Base-by-base conservation (phyloP, 2,113 vertebrate species). In the Rhinoptilus africanus region DNA sequence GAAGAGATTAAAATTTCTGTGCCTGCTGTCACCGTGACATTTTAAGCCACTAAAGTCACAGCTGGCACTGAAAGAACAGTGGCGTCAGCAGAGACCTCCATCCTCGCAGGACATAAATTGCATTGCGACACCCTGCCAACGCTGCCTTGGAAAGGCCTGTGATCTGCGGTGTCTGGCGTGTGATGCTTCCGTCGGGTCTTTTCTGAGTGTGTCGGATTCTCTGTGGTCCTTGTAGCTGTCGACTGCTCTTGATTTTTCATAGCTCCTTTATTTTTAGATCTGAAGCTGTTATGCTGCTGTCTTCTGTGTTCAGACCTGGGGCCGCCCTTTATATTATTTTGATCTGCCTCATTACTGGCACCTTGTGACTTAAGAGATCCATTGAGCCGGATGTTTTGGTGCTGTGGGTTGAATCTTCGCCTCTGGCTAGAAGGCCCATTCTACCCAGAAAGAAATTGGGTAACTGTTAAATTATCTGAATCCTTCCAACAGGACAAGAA, bases 21-120 rank as follows among this genome's bases (percentile, higher is more conserved):
- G 88, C 83, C 77, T 88, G 88, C 85, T 14, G 4, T 77, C 66
- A 39, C 67, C 15, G 14, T 93, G 91, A 94, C 85, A 21, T 78
- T 96, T 98, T 96, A 98, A 95, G 98, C 98, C 95, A 98, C 98
- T 96, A 98, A 69, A 14, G 98, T 98, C 94, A 98, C 97, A 80
- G 98, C 97, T 30, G 98, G 98, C 84, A 98, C 97, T 0, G 98
- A 97, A 78, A 98, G 98, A 66, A 98, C 98, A 12, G 98, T 72
- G 32, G 98, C 91, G 18, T 98, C 98, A 50, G 97, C 72, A 51
- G 98, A 96, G 48, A 97, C 97, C 78, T 98, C 98, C 93, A 97
- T 98, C 77, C 97, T 98, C 8, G 96, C 92, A 76, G 98, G 98
- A 35, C 98, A 98, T 30, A 98, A 92, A 47, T 98, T 98, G 92